Conservation (phyloP, 1,140 invertebrate species). For the Zophobas morio region DNA sequence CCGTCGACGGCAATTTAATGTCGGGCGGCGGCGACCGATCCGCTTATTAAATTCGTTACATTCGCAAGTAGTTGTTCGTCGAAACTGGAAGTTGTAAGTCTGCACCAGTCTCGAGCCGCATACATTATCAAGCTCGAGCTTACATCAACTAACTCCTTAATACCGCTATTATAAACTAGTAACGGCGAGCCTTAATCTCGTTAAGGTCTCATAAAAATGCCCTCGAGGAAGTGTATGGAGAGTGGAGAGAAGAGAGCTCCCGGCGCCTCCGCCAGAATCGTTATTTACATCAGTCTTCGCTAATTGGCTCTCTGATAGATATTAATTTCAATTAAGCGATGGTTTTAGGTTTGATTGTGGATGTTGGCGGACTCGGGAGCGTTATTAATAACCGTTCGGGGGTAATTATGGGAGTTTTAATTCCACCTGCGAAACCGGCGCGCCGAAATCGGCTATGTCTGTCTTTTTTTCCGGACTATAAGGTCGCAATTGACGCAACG, state of each 20-base stretch:
- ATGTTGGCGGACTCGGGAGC: conserved; percentile 30
- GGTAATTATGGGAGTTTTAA: no score
- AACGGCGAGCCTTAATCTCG: conserved; percentile 53
- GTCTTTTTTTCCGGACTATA: background rate
- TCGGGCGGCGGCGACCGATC: conserved; percentile 1
- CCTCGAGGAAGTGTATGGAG: conserved; percentile 46
- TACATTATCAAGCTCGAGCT: conserved; percentile 51
- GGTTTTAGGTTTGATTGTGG: conserved; percentile 41
- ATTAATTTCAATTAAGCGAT: conserved; percentile 48
- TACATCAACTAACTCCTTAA: conserved; percentile 53
- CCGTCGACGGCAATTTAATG: conserved; percentile 11
- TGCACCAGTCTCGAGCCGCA: conserved; percentile 38
- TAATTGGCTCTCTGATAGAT: conserved; percentile 42
- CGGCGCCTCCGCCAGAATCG: conserved; percentile 42
- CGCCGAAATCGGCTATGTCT: no score
- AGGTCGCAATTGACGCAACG: background rate
- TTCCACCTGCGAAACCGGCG: no score
- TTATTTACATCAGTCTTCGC: conserved; percentile 45
- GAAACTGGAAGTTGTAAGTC: conserved; percentile 27
- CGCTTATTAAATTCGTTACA: conserved; percentile 34
- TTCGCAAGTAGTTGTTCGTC: conserved; percentile 8
- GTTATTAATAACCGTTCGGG: conserved; percentile 36
- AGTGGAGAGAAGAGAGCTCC: conserved; percentile 18
- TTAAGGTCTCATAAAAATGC: conserved; percentile 53
- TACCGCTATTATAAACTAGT: conserved; percentile 57